Conservation (phyloP, 2,113 vertebrate species). For the Gnathonemus longibarbis region DNA sequence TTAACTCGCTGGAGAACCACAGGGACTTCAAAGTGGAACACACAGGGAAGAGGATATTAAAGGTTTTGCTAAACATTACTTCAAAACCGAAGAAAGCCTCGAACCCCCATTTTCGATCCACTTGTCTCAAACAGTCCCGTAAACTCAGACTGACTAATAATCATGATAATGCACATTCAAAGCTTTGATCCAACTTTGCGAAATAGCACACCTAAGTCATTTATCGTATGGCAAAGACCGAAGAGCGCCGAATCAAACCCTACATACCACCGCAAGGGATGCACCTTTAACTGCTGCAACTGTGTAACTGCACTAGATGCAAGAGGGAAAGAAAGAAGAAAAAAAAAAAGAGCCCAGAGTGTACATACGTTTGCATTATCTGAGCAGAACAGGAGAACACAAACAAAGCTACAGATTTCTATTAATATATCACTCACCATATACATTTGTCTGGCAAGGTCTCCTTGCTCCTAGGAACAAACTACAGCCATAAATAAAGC, state of each 20-base stretch:
- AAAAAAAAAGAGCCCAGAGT: neutral
- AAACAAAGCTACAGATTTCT: neutral
- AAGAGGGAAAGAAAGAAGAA: no score
- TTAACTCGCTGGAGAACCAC: neutral
- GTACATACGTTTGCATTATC: neutral
- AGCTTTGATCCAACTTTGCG: neutral
- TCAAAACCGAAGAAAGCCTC: neutral
- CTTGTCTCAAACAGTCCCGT: neutral
- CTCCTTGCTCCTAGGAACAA: neutral
- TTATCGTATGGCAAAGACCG: neutral
- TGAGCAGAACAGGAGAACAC: neutral
- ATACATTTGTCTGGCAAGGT: neutral
- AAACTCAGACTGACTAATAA: neutral
- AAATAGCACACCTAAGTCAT: neutral
- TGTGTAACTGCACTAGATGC: neutral
- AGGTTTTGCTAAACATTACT: neutral
- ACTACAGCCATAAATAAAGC: neutral
- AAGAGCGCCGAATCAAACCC: neutral
- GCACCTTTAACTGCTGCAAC: neutral
- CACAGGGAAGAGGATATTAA: neutral
- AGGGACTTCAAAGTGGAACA: slow-evolving; percentile 9
- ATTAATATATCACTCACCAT: neutral
- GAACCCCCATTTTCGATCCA: neutral
- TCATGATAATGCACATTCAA: neutral
- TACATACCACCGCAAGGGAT: neutral